phyloP scores from a whole-genome alignment of 2,797 vertebrate genomes.

The Urosaurus nigricauda region DNA sequence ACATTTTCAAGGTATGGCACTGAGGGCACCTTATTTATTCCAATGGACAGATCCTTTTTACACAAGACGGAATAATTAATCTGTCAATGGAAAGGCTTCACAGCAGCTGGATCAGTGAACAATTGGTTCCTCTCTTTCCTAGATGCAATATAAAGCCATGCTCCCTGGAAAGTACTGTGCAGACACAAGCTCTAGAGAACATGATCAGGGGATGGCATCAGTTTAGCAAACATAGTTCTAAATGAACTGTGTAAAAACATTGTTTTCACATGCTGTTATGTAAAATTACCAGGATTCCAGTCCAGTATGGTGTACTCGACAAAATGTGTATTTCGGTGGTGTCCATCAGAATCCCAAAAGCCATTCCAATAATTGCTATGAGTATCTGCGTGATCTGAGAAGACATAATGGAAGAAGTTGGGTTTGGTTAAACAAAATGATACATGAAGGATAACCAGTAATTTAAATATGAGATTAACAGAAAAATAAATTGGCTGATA shows the following conservation, averaged over 20 bases:
- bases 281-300: slow-evolving; percentile 16
- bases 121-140: neutral
- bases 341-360: neutral
- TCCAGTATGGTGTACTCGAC: neutral
- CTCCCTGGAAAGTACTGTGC: neutral
- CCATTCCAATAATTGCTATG: neutral
- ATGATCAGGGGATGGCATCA: neutral
- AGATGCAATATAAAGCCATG: neutral
- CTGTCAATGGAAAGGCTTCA: too few species aligned
- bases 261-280: neutral
- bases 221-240: neutral
- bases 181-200: neutral
- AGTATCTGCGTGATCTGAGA: slow-evolving; percentile 25
- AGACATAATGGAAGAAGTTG: neutral
- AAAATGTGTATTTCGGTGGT: fast-evolving
- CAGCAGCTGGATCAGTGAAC: neutral
- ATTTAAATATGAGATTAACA: too few species aligned
- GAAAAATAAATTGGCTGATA: too few species aligned
- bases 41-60: neutral
- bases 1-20: neutral
- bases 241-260: neutral
- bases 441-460: neutral
- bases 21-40: neutral
- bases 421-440: neutral
- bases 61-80: neutral